Base-by-base conservation (phyloP, 2,888 invertebrate species). In the Hetaerina titia region DNA sequence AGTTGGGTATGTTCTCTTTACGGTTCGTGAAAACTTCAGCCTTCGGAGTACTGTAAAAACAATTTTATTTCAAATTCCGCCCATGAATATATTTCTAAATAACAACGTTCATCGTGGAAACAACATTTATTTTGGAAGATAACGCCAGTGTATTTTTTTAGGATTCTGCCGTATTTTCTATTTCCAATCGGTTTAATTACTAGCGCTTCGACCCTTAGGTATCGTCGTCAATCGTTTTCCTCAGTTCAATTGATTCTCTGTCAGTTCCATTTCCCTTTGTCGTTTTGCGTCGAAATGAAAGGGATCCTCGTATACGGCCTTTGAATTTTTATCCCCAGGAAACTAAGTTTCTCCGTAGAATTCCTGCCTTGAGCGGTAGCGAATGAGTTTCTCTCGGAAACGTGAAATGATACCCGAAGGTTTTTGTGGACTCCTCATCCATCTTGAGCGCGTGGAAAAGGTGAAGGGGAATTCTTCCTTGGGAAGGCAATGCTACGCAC, bases 381-480 rank as follows among this genome's bases (percentile, higher is more conserved):
- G 81, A 81, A 22, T 31, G 25, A 15, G 22, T 19, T 81, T 81
- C 22, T 69, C 81, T 31, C 81, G 81, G 81, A 31, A 81, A 81
- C 81, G 81, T 81, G 81, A 81, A 81, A 81, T 81, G 81, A 31
- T 81, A 9, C 81, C 31, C 81, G 81, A 81, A 81, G 81, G 81
- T 81, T 81, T 9, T 25, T 22, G 25, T 25, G 81, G 11, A 81
- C 81, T 81, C 81, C 22, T n/a, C 69, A 69, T 69, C 69, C 81
- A 81, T 81, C 81, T 81, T 81, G 22, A 69, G 81, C 25, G 81
- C 81, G 81, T 25, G 31, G n/a, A 31, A 22, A 81, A 81, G 81
- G 81, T 81, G 25, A 81, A 25, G 81, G 81, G 31, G n/a, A 31
- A 25, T 31, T 25, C 81, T 31, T 25, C 81, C 31, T 11, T 25